Evolutionary conservation across 2,888 invertebrate genomes (phyloP), one percentile per base, ranked within the genome.

Genomic region (Tyria jacobaeae): DNA sequence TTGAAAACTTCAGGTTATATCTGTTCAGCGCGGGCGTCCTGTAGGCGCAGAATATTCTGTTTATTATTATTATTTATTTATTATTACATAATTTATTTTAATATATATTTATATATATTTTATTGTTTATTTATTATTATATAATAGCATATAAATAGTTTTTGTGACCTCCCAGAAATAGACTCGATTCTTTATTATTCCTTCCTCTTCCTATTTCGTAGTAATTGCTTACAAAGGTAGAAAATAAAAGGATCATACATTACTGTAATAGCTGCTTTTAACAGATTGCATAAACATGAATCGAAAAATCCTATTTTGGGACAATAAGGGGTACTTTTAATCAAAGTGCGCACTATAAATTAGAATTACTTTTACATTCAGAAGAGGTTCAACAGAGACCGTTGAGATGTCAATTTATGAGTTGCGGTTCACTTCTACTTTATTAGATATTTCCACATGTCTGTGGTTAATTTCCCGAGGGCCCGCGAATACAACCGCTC

Each of bases 401-500:
- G 53, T 53, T 50, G 61, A 63, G 58, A 72, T 71, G 75, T 79
- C 81, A 80, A 78, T 84, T 80, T 79, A 80, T 72, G 75, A 73
- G 73, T 64, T 70, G 66, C 68, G 66, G 62, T 73, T 71, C 76
- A 75, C 79, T 76, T 34, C 21, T 72, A 70, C 66, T 70, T 72
- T 74, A 79, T 83, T 82, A 80, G 73, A 73, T 73, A 75, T 69
- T 63, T 77, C 79, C 69, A 70, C 71, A 73, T 70, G 66, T 66
- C 62, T 80, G 81, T 61, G 78, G 84, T 80, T 87, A 86, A 88
- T 88, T 88, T 88, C 88, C 88, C 88, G 14, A 31, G 75, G 72
- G 86, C 60, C 51, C 59, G 76, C 74, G 82, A 83, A 80, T 81
- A 77, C 75, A 71, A 69, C 60, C 64, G 64, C 63, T 71, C 70